phyloP scores from a whole-genome alignment of 1,140 invertebrate genomes.

The Drosophila paulistorum region DNA sequence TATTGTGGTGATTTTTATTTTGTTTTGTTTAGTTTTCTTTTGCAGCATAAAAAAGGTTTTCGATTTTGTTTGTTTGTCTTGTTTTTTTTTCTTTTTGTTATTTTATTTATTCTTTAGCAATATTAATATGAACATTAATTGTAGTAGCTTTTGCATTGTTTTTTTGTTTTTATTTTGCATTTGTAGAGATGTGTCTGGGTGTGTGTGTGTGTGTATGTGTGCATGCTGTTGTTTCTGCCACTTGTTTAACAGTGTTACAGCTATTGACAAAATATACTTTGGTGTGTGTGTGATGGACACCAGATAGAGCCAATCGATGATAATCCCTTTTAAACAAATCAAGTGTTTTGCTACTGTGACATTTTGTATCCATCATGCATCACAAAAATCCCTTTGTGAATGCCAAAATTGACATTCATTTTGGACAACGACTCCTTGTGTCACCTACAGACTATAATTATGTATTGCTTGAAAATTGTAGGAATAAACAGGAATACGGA shows the following conservation, averaged over 20 bases:
- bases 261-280: constrained; percentile 35
- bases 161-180: neutral
- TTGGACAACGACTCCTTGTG: no score
- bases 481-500: no score
- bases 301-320: no score
- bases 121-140: constrained; percentile 22
- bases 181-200: neutral
- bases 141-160: constrained; percentile 11
- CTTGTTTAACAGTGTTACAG: constrained; percentile 9
- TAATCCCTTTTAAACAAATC: no score
- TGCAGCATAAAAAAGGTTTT: constrained; percentile 18
- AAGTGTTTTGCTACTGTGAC: no score
- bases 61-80: neutral
- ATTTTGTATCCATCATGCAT: no score
- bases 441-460: no score
- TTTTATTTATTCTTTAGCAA: constrained; percentile 14
- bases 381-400: no score
- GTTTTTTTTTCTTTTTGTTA: neutral
- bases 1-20: constrained; percentile 25
- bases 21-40: constrained; percentile 2
- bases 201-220: constrained; percentile 13
- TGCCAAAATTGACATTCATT: no score
- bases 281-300: no score
- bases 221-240: neutral
- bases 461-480: no score